Evolutionary conservation across 2,888 invertebrate species (phyloP).

Genomic region (Cheilosia vulpina): DNA sequence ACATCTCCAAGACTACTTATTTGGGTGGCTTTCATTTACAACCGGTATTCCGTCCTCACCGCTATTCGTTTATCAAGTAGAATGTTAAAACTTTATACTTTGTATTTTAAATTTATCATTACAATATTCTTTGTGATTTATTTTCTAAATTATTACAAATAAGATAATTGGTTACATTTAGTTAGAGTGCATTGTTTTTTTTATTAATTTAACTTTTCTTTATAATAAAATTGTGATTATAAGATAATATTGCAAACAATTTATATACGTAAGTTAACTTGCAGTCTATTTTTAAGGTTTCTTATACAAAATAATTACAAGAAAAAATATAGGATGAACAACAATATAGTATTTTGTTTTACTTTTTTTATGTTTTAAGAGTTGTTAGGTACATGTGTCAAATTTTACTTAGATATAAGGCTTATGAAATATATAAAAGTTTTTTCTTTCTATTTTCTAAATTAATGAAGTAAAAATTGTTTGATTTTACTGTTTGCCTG

Average conservation of each 20-base stretch:
- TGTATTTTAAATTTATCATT: no score
- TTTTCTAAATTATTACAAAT: background rate
- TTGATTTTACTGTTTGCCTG: background rate
- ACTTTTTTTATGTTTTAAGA: slow-evolving; percentile 27
- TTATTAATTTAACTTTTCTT: background rate
- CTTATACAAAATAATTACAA: slow-evolving; percentile 55
- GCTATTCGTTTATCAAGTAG: no score
- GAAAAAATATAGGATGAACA: slow-evolving; percentile 23
- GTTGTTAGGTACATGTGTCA: slow-evolving; percentile 70
- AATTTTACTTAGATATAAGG: slow-evolving; percentile 47
- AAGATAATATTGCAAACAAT: slow-evolving; percentile 33
- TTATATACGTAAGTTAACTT: slow-evolving; percentile 33
- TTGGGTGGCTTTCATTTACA: no score
- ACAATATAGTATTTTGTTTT: slow-evolving; percentile 24
- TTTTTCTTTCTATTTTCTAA: slow-evolving; percentile 16
- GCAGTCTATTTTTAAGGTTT: slow-evolving; percentile 64
- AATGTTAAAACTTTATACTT: no score
- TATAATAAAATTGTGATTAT: slow-evolving; percentile 5
- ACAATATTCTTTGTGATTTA: no score
- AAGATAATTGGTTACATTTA: no score
- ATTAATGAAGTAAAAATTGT: slow-evolving; percentile 13
- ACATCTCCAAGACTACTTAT: no score
- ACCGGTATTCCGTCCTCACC: no score
- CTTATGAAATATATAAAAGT: slow-evolving; percentile 47
- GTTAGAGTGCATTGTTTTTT: no score